Percentiles rank a stretch among this genome's conserved stretches.
Evolutionary conservation across 2,888 invertebrate genomes (phyloP).

Genomic region (Magallana nippona): DNA sequence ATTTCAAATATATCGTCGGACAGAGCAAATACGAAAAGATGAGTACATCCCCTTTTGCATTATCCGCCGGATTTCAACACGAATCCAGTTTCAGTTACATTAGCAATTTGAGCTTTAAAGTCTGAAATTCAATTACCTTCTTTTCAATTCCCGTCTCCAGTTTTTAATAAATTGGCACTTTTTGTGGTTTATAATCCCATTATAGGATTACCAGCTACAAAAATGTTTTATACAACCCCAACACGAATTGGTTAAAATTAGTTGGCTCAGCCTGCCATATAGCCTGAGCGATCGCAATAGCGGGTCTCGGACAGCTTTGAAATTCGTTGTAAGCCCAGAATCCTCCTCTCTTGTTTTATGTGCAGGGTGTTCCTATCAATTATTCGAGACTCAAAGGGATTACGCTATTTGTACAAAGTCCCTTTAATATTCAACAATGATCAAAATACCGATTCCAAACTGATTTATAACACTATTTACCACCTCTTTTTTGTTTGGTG

Average conservation of each 20-base stretch:
- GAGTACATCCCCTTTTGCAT: constrained; percentile 16
- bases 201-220: constrained; percentile 22
- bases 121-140: constrained; percentile 32
- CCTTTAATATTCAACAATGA: too few species aligned
- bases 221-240: constrained; percentile 6
- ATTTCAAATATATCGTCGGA: constrained; percentile 10
- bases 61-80: constrained; percentile 11
- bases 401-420: too few species aligned
- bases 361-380: too few species aligned
- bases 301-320: too few species aligned
- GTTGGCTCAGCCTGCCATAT: not conserved
- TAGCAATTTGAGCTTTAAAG: constrained; percentile 25
- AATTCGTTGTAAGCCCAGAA: too few species aligned
- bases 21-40: not conserved
- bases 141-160: constrained; percentile 12
- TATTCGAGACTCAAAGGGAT: too few species aligned
- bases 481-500: too few species aligned
- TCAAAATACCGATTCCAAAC: too few species aligned
- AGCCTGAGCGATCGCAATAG: too few species aligned
- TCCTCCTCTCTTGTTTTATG: too few species aligned
- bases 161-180: constrained; percentile 26
- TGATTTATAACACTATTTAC: too few species aligned
- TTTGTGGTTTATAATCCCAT: constrained; percentile 26
- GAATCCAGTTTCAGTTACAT: constrained; percentile 14
- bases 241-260: not conserved